Evolutionary conservation across 2,113 vertebrate species (phyloP).

Genomic region (Psammodynastes pulverulentus): DNA sequence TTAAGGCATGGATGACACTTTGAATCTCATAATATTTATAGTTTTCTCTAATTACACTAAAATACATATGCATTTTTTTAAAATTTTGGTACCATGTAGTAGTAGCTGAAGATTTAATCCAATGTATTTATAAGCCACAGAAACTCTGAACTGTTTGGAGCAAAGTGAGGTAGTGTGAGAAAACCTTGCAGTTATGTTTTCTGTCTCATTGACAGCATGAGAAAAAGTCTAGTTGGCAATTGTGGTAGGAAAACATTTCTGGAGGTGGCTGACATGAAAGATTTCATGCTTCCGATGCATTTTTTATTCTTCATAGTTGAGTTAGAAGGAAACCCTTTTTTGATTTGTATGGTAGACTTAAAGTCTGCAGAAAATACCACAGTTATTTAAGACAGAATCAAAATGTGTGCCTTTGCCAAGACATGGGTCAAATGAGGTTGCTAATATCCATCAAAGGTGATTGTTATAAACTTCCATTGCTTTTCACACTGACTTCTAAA

Average conservation of each 20-base stretch:
- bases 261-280: neutral
- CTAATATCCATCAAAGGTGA: neutral
- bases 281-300: neutral
- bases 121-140: constrained; percentile 7
- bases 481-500: neutral
- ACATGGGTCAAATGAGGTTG: neutral
- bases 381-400: constrained; percentile 19
- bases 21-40: neutral
- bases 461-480: neutral
- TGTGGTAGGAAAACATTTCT: constrained; percentile 14
- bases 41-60: neutral
- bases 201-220: neutral
- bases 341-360: constrained; percentile 19
- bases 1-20: neutral
- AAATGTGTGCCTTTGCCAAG: neutral
- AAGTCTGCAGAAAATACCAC: constrained; percentile 22
- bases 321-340: neutral
- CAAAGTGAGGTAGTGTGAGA: neutral
- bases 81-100: neutral
- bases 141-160: neutral
- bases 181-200: neutral
- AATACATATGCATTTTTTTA: neutral
- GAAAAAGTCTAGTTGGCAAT: neutral
- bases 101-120: constrained; percentile 3
- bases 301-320: constrained; percentile 26